These are phyloP conservation scores for Trichosurus vulpecula DNA, from an alignment of 2,797 vertebrate species.

Conservation along the genomic window DNA sequence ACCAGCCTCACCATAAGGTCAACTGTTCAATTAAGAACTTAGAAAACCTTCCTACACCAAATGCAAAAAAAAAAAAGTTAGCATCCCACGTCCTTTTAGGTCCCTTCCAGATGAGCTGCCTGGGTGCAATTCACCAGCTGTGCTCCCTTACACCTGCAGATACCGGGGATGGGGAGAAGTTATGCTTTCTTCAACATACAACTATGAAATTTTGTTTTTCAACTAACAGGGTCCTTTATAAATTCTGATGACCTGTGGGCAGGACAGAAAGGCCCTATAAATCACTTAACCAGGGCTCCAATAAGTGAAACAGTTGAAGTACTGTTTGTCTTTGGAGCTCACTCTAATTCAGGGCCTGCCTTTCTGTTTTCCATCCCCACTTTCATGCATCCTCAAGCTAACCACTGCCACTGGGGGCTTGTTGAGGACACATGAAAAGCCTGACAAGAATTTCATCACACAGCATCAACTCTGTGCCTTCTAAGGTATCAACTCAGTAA, in stretches of 20 bases:
- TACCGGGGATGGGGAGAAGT: not conserved
- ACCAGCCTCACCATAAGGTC: not conserved
- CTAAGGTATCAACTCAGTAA: not conserved
- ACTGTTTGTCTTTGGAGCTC: not conserved
- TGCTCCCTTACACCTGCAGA: not conserved
- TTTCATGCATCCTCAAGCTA: not conserved
- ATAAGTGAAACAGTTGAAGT: not conserved
- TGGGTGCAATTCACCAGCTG: not conserved
- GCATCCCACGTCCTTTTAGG: not conserved
- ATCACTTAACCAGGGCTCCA: not conserved
- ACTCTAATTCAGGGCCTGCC: not conserved
- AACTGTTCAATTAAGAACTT: not conserved
- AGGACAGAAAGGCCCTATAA: not conserved
- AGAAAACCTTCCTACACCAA: not conserved
- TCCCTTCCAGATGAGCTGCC: not conserved
- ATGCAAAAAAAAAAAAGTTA: not conserved
- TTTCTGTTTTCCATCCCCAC: not conserved
- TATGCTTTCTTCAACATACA: not conserved
- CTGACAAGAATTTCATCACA: not conserved
- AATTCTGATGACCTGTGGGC: not conserved
- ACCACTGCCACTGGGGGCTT: not conserved
- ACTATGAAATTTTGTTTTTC: not conserved
- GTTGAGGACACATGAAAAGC: not conserved
- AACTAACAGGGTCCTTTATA: not conserved
- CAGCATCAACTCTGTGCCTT: not conserved